Percentiles rank a stretch among this genome's conserved stretches.
These are phyloP conservation scores for Pseudachorutes palmiensis DNA, from an alignment of 1,140 invertebrate species.

Conservation along the genomic window DNA sequence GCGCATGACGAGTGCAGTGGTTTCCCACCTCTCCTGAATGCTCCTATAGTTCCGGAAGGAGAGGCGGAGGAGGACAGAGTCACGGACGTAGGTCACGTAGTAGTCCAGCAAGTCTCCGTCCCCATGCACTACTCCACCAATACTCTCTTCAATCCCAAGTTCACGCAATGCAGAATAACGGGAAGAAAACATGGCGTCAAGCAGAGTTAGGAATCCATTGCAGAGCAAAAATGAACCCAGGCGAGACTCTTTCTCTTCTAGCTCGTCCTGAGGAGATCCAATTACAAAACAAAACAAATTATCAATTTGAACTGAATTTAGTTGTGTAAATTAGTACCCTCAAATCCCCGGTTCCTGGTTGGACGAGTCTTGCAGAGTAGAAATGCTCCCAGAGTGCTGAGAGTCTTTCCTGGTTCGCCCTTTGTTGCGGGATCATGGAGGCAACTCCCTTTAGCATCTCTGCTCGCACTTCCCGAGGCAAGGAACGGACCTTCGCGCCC, in stretches of 20 bases:
- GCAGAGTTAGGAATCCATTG: slow-evolving; percentile 64
- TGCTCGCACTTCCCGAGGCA: slow-evolving; percentile 31
- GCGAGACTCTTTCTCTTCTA: slow-evolving; percentile 73
- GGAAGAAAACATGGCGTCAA: slow-evolving; percentile 66
- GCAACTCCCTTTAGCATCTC: slow-evolving; percentile 21
- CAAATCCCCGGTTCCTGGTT: slow-evolving; percentile 26
- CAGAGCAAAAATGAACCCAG: slow-evolving; percentile 80
- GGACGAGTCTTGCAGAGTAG: slow-evolving; percentile 23
- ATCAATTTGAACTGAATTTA: slow-evolving; percentile 5
- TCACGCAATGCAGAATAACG: slow-evolving; percentile 48
- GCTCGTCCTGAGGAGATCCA: slow-evolving; percentile 44
- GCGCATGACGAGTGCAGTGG: slow-evolving; percentile 16
- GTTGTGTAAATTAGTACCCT: slow-evolving; percentile 17
- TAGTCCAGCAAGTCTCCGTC: slow-evolving; percentile 61
- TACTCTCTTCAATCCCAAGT: not conserved
- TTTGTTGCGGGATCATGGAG: slow-evolving; percentile 25
- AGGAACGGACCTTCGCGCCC: slow-evolving; percentile 19
- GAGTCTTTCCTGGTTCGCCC: slow-evolving; percentile 15
- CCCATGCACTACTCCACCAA: slow-evolving; percentile 65
- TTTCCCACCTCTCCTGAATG: slow-evolving; percentile 49
- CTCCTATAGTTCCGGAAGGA: slow-evolving; percentile 67
- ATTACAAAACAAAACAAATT: slow-evolving; percentile 8
- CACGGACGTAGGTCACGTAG: slow-evolving; percentile 72
- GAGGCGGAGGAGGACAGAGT: slow-evolving; percentile 68
- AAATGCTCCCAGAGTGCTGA: slow-evolving; percentile 31